Conservation (phyloP, 2,113 vertebrate species). For the Ellobius talpinus region DNA sequence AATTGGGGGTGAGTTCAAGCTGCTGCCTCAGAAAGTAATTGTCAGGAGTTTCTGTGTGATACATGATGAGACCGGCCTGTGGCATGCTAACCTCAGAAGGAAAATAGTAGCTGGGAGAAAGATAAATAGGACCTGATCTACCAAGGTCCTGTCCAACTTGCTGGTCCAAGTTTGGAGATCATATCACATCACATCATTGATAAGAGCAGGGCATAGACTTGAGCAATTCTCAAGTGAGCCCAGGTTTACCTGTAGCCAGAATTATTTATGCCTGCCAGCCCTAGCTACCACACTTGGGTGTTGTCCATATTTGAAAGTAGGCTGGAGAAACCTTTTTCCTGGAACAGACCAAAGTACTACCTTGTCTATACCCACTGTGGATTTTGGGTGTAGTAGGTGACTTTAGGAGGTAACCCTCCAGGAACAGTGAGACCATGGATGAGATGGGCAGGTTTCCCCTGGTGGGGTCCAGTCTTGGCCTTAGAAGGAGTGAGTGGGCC, state of each 20-base stretch:
- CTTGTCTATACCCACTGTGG: background rate
- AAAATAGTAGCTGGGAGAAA: background rate
- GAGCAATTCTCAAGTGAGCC: background rate
- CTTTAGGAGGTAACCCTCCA: no score
- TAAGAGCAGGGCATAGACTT: accelerated
- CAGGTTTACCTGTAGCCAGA: background rate
- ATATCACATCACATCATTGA: accelerated
- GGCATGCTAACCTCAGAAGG: accelerated
- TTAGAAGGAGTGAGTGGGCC: background rate
- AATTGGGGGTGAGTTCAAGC: background rate
- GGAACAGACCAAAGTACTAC: no score
- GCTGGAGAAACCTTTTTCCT: background rate
- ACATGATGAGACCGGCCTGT: accelerated
- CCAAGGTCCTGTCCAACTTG: background rate
- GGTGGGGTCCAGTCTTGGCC: accelerated
- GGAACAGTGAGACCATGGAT: background rate
- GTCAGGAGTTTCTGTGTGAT: background rate
- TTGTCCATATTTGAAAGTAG: background rate
- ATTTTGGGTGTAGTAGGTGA: no score
- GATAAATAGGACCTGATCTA: background rate
- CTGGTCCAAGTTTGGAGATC: background rate
- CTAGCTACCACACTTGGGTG: accelerated
- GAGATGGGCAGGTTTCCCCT: no score
- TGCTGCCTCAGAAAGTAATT: background rate
- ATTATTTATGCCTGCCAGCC: background rate